Percentiles rank a stretch among this genome's conserved stretches.
phyloP scores from a whole-genome alignment of 2,113 vertebrate genomes.

The Lanius ludovicianus region DNA sequence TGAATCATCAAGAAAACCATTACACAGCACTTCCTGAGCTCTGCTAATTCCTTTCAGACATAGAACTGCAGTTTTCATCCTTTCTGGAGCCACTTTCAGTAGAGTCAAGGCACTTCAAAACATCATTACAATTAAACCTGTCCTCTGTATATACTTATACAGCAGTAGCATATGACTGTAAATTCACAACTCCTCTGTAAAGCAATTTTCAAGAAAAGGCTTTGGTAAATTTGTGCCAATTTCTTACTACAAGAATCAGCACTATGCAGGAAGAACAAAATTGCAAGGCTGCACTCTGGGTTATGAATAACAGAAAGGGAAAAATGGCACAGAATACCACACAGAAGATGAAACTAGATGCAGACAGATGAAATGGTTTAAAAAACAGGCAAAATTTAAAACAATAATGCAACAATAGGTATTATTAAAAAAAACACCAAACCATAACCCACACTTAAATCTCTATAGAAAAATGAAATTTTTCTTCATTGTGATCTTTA shows the following conservation, averaged over 20 bases:
- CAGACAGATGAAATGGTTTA: not conserved
- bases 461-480: not conserved
- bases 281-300: not conserved
- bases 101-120: not conserved
- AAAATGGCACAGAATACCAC: not conserved
- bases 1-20: constrained; percentile 28
- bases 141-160: not conserved
- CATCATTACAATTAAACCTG: not conserved
- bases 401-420: not conserved
- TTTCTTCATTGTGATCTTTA: not conserved
- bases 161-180: not conserved
- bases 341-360: not conserved
- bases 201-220: not conserved
- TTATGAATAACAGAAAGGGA: not conserved
- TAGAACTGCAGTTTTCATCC: not conserved
- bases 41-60: not conserved
- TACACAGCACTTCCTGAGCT: not conserved
- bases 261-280: not conserved
- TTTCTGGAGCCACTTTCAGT: not conserved
- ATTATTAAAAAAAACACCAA: not conserved
- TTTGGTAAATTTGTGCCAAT: not conserved
- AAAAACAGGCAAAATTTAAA: not conserved
- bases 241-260: not conserved
- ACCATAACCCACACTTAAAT: not conserved
- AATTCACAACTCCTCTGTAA: not conserved